Percentiles rank a stretch among this genome's conserved stretches.
These are phyloP conservation scores for Netelia inedita DNA, from an alignment of 2,888 invertebrate genomes.

Conservation along the genomic window DNA sequence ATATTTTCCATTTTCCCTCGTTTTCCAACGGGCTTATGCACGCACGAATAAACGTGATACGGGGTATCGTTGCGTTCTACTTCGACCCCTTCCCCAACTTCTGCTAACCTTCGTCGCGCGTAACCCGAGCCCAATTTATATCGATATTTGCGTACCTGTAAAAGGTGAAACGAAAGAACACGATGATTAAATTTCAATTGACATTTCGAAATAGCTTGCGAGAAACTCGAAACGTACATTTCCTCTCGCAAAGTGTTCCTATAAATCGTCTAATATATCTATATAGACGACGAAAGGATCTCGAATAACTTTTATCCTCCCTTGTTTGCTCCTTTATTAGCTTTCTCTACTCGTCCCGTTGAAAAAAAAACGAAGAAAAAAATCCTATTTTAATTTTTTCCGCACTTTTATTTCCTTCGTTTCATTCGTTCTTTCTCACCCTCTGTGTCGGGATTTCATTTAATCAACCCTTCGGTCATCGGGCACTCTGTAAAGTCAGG, in stretches of 20 bases:
- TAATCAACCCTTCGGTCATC: too few relatives aligned
- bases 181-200: slow-evolving; percentile 57
- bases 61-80: slow-evolving; percentile 3
- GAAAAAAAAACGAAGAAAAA: slow-evolving; percentile 1
- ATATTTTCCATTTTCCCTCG: slow-evolving; percentile 32
- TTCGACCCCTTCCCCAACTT: not conserved
- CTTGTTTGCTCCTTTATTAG: slow-evolving; percentile 22
- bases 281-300: not conserved
- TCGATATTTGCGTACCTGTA: not conserved
- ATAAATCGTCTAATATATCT: not conserved
- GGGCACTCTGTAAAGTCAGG: too few relatives aligned
- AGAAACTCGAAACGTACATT: slow-evolving; percentile 25
- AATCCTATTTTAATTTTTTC: not conserved
- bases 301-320: slow-evolving; percentile 40
- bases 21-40: slow-evolving; percentile 28
- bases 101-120: slow-evolving; percentile 24
- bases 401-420: not conserved
- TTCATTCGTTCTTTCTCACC: not conserved
- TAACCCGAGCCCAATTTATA: slow-evolving; percentile 44
- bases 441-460: not conserved
- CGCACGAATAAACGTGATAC: slow-evolving; percentile 47
- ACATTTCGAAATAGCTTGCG: slow-evolving; percentile 16
- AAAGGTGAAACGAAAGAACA: slow-evolving; percentile 38
- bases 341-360: not conserved
- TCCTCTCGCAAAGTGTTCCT: slow-evolving; percentile 15